Conservation (phyloP, 2,888 invertebrate species). For the Epinotia nisella region DNA sequence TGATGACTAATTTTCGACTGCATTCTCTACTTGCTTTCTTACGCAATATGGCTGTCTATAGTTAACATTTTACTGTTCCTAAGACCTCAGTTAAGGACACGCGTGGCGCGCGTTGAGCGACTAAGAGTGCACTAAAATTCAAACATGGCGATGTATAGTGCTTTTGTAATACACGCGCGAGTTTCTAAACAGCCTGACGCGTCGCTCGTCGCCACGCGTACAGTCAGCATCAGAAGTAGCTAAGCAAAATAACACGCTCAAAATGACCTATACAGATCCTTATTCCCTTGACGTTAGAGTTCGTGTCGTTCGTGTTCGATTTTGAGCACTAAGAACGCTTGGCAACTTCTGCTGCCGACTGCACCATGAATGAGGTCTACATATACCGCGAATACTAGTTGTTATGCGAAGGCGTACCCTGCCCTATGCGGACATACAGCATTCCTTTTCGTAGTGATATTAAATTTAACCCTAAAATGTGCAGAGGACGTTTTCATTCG, state of each 20-base stretch:
- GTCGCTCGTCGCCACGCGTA: neutral
- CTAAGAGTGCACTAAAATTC: too few relatives aligned
- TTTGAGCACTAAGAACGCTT: too few relatives aligned
- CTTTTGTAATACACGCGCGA: neutral
- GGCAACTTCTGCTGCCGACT: too few relatives aligned
- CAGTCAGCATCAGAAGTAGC: too few relatives aligned
- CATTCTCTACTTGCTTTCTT: neutral
- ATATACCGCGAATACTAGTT: neutral
- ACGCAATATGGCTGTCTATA: neutral
- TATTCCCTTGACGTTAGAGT: too few relatives aligned
- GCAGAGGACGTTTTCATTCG: neutral
- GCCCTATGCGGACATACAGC: slow-evolving; percentile 12
- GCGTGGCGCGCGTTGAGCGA: neutral
- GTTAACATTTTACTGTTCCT: neutral
- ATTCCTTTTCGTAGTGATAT: slow-evolving; percentile 10
- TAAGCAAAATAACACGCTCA: too few relatives aligned
- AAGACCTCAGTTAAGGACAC: neutral
- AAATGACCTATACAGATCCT: too few relatives aligned
- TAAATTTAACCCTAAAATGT: slow-evolving; percentile 14
- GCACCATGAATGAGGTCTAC: neutral
- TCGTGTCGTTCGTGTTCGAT: too few relatives aligned
- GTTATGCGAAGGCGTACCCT: neutral
- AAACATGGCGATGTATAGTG: too few relatives aligned
- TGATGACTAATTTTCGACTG: too few relatives aligned
- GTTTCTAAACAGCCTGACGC: neutral